These are phyloP conservation scores for Notarius quadriscutis DNA, from an alignment of 2,113 vertebrate genomes.

Conservation along the genomic window DNA sequence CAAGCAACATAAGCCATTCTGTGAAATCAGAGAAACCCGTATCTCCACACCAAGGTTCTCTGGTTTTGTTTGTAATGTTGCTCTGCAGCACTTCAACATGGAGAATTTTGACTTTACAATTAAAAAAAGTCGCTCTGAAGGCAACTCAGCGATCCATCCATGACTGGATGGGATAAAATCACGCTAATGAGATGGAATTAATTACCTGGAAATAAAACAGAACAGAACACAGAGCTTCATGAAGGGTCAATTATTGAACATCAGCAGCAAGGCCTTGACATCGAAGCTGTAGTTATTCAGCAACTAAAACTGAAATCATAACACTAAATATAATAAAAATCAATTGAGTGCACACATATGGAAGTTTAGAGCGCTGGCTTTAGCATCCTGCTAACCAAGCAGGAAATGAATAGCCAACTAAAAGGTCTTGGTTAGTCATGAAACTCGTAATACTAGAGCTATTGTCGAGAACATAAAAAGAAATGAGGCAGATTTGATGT, in stretches of 20 bases:
- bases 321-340: background rate
- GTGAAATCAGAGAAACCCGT: conserved; percentile 64
- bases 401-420: background rate
- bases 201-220: conserved; percentile 53
- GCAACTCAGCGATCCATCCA: background rate
- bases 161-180: conserved; percentile 40
- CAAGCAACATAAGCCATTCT: conserved; percentile 71
- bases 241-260: conserved; percentile 33
- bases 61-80: conserved; percentile 62
- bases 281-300: background rate
- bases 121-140: conserved; percentile 55
- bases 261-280: background rate
- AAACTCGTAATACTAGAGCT: background rate
- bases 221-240: conserved; percentile 36
- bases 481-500: conserved; percentile 14
- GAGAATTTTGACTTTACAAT: conserved; percentile 48
- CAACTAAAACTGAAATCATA: background rate
- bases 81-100: conserved; percentile 37
- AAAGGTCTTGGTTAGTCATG: background rate
- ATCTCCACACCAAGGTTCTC: conserved; percentile 63
- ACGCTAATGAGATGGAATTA: conserved; percentile 60
- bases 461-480: background rate
- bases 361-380: background rate
- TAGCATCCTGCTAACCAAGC: background rate
- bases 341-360: background rate